Percentiles rank a stretch among this genome's conserved stretches.
phyloP scores from a whole-genome alignment of 1,140 invertebrate species.

The Leptinotarsa defecta region DNA sequence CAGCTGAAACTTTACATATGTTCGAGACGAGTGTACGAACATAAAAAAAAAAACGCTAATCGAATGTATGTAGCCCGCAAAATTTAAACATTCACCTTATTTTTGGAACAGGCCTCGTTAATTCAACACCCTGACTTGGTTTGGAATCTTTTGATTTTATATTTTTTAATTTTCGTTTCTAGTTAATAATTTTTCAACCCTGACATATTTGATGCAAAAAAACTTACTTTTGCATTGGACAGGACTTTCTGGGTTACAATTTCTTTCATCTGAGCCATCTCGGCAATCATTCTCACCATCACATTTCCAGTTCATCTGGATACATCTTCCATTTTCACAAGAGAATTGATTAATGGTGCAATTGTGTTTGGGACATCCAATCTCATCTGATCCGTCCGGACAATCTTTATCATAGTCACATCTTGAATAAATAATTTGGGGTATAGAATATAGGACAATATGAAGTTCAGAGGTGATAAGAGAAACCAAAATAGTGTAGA shows the following conservation, averaged over 20 bases:
- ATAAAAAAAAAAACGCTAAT: too few species aligned
- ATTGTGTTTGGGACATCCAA: conserved; percentile 57
- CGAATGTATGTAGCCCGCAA: too few species aligned
- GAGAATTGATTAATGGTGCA: conserved; percentile 71
- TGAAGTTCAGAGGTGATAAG: not conserved
- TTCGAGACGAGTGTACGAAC: too few species aligned
- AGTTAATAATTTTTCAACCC: too few species aligned
- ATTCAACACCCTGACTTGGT: too few species aligned
- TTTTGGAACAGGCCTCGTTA: too few species aligned
- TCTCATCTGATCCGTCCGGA: conserved; percentile 65
- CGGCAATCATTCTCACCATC: conserved; percentile 78
- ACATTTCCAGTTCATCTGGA: conserved; percentile 75
- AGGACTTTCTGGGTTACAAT: conserved; percentile 44
- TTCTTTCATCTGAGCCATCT: conserved; percentile 75
- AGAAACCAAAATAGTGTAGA: conserved; percentile 7
- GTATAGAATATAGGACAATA: conserved; percentile 2
- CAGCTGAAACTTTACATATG: too few species aligned
- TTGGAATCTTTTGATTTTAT: too few species aligned
- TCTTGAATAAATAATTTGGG: conserved; percentile 51
- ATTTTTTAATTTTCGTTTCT: too few species aligned
- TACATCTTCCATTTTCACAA: conserved; percentile 77
- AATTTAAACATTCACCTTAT: too few species aligned
- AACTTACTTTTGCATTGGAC: conserved; percentile 45
- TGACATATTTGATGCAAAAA: too few species aligned
- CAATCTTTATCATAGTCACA: conserved; percentile 68